Percentiles rank a stretch among this genome's conserved stretches.
These are phyloP conservation scores for Urechis unicinctus DNA, from an alignment of 2,888 invertebrate genomes.

Conservation along the genomic window DNA sequence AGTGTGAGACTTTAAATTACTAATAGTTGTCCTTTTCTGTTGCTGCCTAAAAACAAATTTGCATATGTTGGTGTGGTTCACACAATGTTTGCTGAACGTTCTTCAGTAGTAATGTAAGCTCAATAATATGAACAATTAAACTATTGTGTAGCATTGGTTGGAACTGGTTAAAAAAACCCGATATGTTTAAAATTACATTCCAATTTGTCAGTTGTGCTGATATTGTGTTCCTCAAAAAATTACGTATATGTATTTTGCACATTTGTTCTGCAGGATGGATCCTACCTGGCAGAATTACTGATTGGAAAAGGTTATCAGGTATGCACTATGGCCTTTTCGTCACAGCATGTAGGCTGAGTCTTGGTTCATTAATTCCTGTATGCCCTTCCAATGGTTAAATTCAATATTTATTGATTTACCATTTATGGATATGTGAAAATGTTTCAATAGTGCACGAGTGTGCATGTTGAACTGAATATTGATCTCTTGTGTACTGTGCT, in stretches of 20 bases:
- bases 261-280: conserved; percentile 73
- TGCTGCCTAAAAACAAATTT: too few species aligned
- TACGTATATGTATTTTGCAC: too few species aligned
- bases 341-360: background rate
- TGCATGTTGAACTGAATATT: background rate
- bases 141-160: background rate
- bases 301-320: conserved; percentile 80
- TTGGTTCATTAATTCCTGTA: background rate
- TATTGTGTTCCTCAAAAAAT: too few species aligned
- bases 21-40: too few species aligned
- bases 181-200: background rate
- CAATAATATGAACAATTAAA: background rate
- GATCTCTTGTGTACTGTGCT: too few species aligned
- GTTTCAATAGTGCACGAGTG: too few species aligned
- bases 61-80: too few species aligned
- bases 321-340: conserved; percentile 4
- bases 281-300: conserved; percentile 90
- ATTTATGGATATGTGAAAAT: too few species aligned
- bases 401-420: background rate
- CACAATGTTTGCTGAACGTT: too few species aligned
- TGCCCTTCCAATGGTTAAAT: background rate
- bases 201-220: background rate
- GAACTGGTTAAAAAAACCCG: background rate
- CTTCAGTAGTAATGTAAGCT: too few species aligned
- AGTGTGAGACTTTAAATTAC: too few species aligned